These are phyloP conservation scores for Parnassius glacialis DNA, from an alignment of 2,888 invertebrate genomes.

Conservation along the genomic window DNA sequence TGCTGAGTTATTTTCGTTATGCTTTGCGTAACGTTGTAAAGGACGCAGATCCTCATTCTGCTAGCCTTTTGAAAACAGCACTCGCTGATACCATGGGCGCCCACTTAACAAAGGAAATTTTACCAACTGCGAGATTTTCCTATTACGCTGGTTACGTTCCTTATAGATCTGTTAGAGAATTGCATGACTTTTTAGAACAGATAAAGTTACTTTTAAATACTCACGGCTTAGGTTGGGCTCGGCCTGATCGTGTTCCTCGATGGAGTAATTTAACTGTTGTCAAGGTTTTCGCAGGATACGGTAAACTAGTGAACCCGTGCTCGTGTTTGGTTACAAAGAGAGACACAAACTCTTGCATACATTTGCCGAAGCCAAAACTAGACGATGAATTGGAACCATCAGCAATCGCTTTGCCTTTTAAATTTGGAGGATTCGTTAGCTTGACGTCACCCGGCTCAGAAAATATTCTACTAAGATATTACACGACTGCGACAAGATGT, in stretches of 20 bases:
- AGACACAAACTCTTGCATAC: constrained; percentile 61
- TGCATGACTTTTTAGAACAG: constrained; percentile 56
- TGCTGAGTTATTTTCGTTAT: constrained; percentile 52
- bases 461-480: constrained; percentile 63
- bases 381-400: constrained; percentile 55
- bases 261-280: constrained; percentile 65
- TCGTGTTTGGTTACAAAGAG: constrained; percentile 52
- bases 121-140: constrained; percentile 64
- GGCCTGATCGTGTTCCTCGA: constrained; percentile 44
- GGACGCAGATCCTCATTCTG: constrained; percentile 39
- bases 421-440: constrained; percentile 54
- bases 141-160: constrained; percentile 72
- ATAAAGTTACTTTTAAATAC: constrained; percentile 59
- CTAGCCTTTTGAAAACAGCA: constrained; percentile 50
- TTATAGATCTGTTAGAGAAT: constrained; percentile 48
- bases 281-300: constrained; percentile 56
- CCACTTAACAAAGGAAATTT: constrained; percentile 58
- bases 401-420: constrained; percentile 63
- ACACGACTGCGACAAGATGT: constrained; percentile 63
- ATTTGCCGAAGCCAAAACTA: constrained; percentile 57
- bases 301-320: constrained; percentile 56
- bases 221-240: constrained; percentile 64
- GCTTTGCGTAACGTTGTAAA: constrained; percentile 45
- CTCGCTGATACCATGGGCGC: constrained; percentile 65
- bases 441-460: constrained; percentile 54